Evolutionary conservation across 2,113 vertebrate species (phyloP).

Genomic region (Upupa epops): DNA sequence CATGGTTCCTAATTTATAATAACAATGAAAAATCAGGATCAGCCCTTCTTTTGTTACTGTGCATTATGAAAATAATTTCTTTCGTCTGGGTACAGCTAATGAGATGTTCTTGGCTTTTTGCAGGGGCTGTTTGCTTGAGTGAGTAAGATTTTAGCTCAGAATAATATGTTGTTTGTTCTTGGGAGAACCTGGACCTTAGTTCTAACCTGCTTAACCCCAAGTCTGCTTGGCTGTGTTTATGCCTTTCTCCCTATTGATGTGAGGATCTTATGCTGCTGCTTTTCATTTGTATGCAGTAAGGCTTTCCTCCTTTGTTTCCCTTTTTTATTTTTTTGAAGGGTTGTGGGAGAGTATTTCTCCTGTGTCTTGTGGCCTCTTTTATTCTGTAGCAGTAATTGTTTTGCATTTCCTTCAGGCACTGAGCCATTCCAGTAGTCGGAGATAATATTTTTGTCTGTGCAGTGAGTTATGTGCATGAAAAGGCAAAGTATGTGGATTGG

Average conservation of each 20-base stretch:
- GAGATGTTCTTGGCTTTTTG: neutral
- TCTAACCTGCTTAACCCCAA: neutral
- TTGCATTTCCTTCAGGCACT: constrained; percentile 28
- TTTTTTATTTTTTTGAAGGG: neutral
- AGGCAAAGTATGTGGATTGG: neutral
- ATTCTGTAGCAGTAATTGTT: constrained; percentile 8
- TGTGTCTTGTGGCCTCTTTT: neutral
- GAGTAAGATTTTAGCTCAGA: neutral
- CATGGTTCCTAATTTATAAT: neutral
- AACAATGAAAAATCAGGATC: neutral
- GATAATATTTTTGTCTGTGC: neutral
- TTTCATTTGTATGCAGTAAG: constrained; percentile 1
- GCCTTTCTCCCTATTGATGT: neutral
- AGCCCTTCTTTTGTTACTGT: neutral
- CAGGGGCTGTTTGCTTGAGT: neutral
- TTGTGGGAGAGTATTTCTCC: neutral
- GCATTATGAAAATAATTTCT: neutral
- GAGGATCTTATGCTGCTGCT: neutral
- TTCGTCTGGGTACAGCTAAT: neutral
- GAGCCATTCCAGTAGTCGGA: neutral
- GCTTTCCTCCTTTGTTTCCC: neutral
- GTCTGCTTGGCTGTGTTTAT: neutral
- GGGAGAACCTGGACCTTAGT: neutral
- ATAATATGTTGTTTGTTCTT: neutral
- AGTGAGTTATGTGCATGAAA: neutral